Evolutionary conservation across 2,113 vertebrate genomes (phyloP).

Genomic region (Daboia siamensis): DNA sequence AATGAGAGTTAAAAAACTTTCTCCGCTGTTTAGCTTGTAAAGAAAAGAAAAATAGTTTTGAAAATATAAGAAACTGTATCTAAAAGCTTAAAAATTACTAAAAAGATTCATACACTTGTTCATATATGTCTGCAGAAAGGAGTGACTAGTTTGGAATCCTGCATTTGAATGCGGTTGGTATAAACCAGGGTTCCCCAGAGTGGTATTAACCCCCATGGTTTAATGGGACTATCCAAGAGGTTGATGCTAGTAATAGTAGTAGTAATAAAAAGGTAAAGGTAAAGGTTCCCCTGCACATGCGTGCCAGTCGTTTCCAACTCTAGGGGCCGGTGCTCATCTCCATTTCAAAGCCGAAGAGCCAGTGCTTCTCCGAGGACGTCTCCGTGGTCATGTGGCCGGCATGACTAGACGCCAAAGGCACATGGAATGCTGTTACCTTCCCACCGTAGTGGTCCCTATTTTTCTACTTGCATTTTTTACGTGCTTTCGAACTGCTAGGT

Average conservation of each 20-base stretch:
- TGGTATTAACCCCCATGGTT: not conserved
- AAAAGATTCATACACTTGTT: not conserved
- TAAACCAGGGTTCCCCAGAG: not conserved
- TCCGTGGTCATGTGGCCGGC: no score
- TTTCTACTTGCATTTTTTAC: no score
- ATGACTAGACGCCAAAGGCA: no score
- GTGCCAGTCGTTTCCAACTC: no score
- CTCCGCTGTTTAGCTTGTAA: not conserved
- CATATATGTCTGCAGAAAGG: not conserved
- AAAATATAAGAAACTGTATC: not conserved
- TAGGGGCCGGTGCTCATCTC: no score
- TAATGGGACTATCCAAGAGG: not conserved
- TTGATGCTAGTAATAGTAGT: not conserved
- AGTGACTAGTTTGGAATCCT: not conserved
- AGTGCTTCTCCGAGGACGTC: no score
- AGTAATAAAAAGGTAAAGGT: not conserved
- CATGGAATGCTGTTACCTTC: no score
- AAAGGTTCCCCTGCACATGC: no score
- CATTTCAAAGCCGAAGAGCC: no score
- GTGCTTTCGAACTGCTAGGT: no score
- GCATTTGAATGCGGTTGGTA: not conserved
- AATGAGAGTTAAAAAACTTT: not conserved
- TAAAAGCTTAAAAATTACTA: not conserved
- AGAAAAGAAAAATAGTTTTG: not conserved
- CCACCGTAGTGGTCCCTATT: no score